Base-by-base conservation (phyloP, 2,113 vertebrate genomes). In the Phasianus colchicus region DNA sequence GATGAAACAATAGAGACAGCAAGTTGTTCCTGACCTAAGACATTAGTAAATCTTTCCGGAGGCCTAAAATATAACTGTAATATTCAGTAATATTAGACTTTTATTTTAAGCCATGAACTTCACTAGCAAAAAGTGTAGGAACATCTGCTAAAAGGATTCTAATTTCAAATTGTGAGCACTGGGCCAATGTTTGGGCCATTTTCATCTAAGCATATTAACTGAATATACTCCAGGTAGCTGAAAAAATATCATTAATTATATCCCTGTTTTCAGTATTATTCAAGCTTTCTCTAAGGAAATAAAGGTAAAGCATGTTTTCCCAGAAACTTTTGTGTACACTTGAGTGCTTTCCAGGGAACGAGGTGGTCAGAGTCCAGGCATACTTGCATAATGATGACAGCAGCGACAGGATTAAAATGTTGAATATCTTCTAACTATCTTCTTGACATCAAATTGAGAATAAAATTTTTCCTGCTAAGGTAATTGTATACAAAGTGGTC, bases 1-100 rank as follows among this genome's bases (percentile, higher is more conserved):
- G 92, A 97, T 93, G 91, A 89, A 96, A 96, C 91, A 96, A 90
- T 93, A 86, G 93, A 96, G 83, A 94, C 96, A 96, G 65, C 88
- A 91, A 92, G 76, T 93, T 89, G 84, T 83, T 87, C 77, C 91
- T 95, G 92, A 93, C 88, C 93, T 83, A 74, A 90, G 79, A 66
- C 58, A 18, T 73, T 88, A 78, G n/a, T 85, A 92, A 76, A 45
- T 34, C 86, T 92, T 97, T 97, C 90, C 2, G 22, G 89, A 95
- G 94, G 88, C 86, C 88, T 94, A 88, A 92, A 93, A 88, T 89
- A 76, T 84, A 86, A 58, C 95, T 93, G 34, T 65, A 71, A 88
- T 72, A 90, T 93, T 97, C 78, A 83, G 63, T 57, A 61, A 69
- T 93, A 89, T 74, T 90, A 61, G 34, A 38, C 57, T 74, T 82